Base-by-base conservation (phyloP, 2,888 invertebrate species). In the Ennomos quercinarius region DNA sequence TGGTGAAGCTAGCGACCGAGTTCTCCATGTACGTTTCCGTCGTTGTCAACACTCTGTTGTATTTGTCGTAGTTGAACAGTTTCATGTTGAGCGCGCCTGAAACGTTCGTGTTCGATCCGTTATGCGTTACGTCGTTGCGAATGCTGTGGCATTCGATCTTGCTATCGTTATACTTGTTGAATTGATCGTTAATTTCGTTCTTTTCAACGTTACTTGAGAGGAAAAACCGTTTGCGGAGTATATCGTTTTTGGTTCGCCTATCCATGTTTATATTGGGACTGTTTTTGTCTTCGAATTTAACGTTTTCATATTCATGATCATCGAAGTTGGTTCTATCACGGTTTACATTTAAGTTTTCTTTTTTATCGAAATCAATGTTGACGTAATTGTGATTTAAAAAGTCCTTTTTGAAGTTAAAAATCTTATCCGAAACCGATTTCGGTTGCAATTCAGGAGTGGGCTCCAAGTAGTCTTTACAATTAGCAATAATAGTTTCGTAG, bases 71-170 rank as follows among this genome's bases (percentile, higher is more conserved):
- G 63, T 93, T 88, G 0, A 92, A 61, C 1, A 93, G 44, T 74
- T 91, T 92, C 83, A 92, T 87, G 58, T 91, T 91, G 0, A 92
- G 51, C 0, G 90, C 78, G 0, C 92, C 92, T 0, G 86, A 73
- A 0, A 91, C 91, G 72, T 88, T 88, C 0, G 90, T 83, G 39
- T 87, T 79, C 0, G 86, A 83, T 0, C 89, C 92, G 1, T 82
- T 74, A 67, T 89, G 87, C 0, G 84, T 84, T 5, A 91, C 83
- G 57, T 93, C 91, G 46, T 89, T 91, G 6, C 77, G 74, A 8
- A 93, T 92, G 44, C 87, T 91, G 64, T 88, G 88, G 45, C 91
- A 93, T 65, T 92, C 93, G 41, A 91, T 91, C 60, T 87, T 89
- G 63, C 88, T 90, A 6, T 73, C 78, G 44, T 83, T 82, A 12